phyloP scores from a whole-genome alignment of 2,797 vertebrate genomes.

The Labroides dimidiatus region DNA sequence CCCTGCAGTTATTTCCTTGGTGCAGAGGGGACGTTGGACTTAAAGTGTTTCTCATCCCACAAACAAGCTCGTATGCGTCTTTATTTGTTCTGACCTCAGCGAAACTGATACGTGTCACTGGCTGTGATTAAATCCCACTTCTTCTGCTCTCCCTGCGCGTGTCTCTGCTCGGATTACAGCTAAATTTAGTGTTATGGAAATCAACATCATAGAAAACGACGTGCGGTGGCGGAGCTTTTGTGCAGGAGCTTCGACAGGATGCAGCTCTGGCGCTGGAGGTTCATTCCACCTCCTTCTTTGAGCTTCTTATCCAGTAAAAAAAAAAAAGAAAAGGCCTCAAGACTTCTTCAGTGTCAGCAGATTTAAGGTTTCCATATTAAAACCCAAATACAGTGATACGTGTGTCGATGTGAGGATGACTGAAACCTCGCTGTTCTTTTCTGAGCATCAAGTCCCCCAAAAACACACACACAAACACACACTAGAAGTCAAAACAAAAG shows the following conservation, averaged over 20 bases:
- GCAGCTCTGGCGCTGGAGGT: conserved; percentile 34
- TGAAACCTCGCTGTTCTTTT: conserved; percentile 4
- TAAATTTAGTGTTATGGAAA: conserved; percentile 65
- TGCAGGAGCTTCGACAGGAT: conserved; percentile 24
- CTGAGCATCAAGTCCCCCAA: neutral
- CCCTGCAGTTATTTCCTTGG: conserved; percentile 60
- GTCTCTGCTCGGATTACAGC: conserved; percentile 50
- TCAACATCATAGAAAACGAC: conserved; percentile 37
- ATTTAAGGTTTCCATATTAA: conserved; percentile 17
- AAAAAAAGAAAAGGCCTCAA: conserved; percentile 12
- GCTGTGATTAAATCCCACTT: conserved; percentile 43
- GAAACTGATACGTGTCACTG: conserved; percentile 24
- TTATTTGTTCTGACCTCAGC: conserved; percentile 34
- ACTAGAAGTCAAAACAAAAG: conserved; percentile 30
- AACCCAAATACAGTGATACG: conserved; percentile 2
- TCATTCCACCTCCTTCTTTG: conserved; percentile 45
- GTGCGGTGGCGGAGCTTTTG: conserved; percentile 49
- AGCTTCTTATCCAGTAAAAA: conserved; percentile 40
- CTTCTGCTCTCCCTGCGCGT: conserved; percentile 19
- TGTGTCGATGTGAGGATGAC: conserved; percentile 12
- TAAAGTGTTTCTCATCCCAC: conserved; percentile 38
- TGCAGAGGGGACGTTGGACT: conserved; percentile 13
- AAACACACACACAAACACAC: no score
- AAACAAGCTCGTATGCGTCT: conserved; percentile 17
- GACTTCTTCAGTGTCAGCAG: conserved; percentile 27